These are phyloP conservation scores for Chouioia cunea DNA, from an alignment of 2,888 invertebrate genomes.

Conservation along the genomic window DNA sequence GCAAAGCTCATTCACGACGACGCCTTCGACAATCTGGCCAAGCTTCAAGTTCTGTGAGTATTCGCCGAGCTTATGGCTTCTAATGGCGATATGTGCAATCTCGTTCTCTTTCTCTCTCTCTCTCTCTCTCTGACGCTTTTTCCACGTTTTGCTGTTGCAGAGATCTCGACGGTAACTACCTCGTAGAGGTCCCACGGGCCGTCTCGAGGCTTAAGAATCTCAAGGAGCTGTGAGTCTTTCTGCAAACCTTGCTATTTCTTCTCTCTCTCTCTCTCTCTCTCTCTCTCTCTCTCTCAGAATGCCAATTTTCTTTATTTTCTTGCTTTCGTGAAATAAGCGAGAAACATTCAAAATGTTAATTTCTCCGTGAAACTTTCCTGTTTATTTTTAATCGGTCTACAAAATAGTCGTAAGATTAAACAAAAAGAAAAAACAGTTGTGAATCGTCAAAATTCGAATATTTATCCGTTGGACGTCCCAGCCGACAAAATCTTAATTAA, in stretches of 20 bases:
- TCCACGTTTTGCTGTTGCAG: slow-evolving; percentile 69
- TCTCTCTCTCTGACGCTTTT: too few species aligned
- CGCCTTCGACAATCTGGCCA: slow-evolving; percentile 84
- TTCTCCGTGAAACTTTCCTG: slow-evolving; percentile 10
- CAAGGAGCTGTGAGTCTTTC: slow-evolving; percentile 84
- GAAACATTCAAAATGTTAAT: slow-evolving; percentile 13
- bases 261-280: too few species aligned
- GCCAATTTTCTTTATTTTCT: background rate
- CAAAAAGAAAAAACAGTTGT: too few species aligned
- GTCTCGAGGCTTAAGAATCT: slow-evolving; percentile 80
- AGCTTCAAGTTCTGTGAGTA: slow-evolving; percentile 90
- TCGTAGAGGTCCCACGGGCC: slow-evolving; percentile 82
- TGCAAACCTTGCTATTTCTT: too few species aligned
- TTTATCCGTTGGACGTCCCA: too few species aligned
- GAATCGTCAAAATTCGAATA: too few species aligned
- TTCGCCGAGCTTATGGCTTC: slow-evolving; percentile 26
- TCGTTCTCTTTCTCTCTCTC: too few species aligned
- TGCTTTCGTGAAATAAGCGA: slow-evolving; percentile 12
- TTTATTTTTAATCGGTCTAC: background rate
- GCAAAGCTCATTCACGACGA: slow-evolving; percentile 82
- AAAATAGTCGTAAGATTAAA: too few species aligned
- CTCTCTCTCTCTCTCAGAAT: too few species aligned
- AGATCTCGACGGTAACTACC: slow-evolving; percentile 81
- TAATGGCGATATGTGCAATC: background rate
- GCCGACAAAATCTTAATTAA: too few species aligned